Base-by-base conservation (phyloP, 2,888 invertebrate species). In the Marronus borbonicus region DNA sequence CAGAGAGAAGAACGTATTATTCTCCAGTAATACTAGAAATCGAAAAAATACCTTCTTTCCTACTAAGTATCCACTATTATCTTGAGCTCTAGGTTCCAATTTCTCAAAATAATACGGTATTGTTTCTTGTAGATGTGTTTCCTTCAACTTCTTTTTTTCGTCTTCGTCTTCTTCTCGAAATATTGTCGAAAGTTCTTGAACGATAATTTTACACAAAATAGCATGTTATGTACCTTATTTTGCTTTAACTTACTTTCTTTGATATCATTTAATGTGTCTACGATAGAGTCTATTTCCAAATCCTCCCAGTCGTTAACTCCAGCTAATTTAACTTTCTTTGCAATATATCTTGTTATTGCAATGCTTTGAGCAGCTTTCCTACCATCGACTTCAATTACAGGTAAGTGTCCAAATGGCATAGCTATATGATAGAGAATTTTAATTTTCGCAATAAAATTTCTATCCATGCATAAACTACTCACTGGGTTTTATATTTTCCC, bases 321-420 rank as follows among this genome's bases (percentile, higher is more conserved):
- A 28, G 86, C 87, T 12, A 93, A 85, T 2, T 90, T 90, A 81
- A 89, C 90, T 84, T 92, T 89, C 84, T 90, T 91, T 2, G 91
- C 93, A 55, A 93, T 87, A 85, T 92, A 93, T 44, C 93, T 90
- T 44, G 88, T 84, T 78, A 93, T 92, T 7, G 93, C 91, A 1
- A 87, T 76, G 28, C 91, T 91, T 85, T 93, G 93, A 12, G 90
- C 89, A 80, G 91, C 87, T 81, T 87, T 84, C 84, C 92, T 92
- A 5, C 92, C 93, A 79, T 93, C 91, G 1, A 93, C 88, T 86
- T 92, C 92, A 72, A 93, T 82, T 0, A 92, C 86, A 0, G 93
- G 93, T 79, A 92, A 85, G 85, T 92, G 91, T 0, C 93, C 92
- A 84, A 91, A 92, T 62, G 93, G 93, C 88, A 90, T 91, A 76